Percentiles rank a stretch among this genome's conserved stretches.
Evolutionary conservation across 2,888 invertebrate species (phyloP).

Genomic region (Pinctada fucata): DNA sequence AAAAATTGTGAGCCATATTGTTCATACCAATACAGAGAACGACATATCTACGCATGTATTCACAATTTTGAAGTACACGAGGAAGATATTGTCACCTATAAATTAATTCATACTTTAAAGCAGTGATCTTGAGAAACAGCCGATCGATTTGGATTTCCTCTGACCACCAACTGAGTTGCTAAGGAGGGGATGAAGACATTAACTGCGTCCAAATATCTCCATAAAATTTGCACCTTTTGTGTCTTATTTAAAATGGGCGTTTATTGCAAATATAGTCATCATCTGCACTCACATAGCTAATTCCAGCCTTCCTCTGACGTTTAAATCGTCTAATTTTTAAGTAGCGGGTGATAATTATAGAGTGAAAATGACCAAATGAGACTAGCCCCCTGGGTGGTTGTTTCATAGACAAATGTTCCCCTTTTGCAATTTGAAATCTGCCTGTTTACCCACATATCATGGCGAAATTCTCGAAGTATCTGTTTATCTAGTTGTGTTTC

Average conservation of each 20-base stretch:
- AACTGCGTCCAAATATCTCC: background rate
- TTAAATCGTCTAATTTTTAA: slow-evolving; percentile 31
- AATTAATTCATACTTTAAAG: no score
- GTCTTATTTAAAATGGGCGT: background rate
- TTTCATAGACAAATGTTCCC: no score
- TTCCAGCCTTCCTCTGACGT: slow-evolving; percentile 19
- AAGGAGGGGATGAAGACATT: background rate
- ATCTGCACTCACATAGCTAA: slow-evolving; percentile 6
- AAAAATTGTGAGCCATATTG: no score
- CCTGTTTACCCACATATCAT: no score
- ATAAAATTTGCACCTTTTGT: background rate
- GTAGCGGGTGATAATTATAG: background rate
- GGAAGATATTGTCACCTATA: no score
- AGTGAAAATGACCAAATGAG: background rate
- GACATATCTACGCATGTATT: no score
- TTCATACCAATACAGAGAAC: no score
- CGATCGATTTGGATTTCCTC: background rate
- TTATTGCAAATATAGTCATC: background rate
- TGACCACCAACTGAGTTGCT: background rate
- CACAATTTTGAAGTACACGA: no score
- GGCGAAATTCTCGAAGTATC: no score
- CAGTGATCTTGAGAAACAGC: no score
- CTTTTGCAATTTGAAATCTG: no score
- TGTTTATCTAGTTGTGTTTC: no score
- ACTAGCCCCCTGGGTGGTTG: background rate